Percentiles rank a stretch among this genome's conserved stretches.
Evolutionary conservation across 2,888 invertebrate genomes (phyloP).

Genomic region (Drosophila prolongata): DNA sequence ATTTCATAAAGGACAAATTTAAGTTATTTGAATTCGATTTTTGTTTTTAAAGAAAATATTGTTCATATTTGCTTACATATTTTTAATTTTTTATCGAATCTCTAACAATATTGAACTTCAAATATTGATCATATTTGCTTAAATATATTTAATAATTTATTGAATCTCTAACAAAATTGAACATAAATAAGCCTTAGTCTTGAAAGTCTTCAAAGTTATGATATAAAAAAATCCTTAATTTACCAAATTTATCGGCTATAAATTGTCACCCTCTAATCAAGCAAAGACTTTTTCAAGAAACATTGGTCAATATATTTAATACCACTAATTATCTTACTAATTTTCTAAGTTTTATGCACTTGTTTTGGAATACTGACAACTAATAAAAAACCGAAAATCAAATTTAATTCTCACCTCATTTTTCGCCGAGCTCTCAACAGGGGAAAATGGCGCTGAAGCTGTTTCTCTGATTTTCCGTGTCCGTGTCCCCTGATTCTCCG

Average conservation of each 20-base stretch:
- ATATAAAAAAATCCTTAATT: background rate
- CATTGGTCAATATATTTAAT: slow-evolving; percentile 20
- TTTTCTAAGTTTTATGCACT: slow-evolving; percentile 39
- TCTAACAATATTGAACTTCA: no score
- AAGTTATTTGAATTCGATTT: no score
- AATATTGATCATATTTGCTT: no score
- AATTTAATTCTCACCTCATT: slow-evolving; percentile 48
- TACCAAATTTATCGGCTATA: slow-evolving; percentile 6
- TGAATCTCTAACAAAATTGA: no score
- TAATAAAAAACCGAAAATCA: slow-evolving; percentile 30
- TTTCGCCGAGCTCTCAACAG: slow-evolving; percentile 11
- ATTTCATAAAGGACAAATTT: no score
- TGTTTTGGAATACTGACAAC: slow-evolving; percentile 35
- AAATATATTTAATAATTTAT: no score
- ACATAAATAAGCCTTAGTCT: no score
- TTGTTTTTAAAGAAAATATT: no score
- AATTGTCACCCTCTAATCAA: slow-evolving; percentile 18
- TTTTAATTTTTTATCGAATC: no score
- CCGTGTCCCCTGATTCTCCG: slow-evolving; percentile 19
- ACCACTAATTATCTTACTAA: slow-evolving; percentile 36
- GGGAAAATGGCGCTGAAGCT: slow-evolving; percentile 39
- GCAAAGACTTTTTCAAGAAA: background rate
- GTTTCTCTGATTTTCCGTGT: slow-evolving; percentile 16
- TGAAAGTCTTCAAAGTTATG: no score
- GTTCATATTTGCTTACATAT: no score